Percentiles rank a stretch among this genome's conserved stretches.
Conservation (phyloP, 2,888 invertebrate genomes). For the Agrypnus murinus region DNA sequence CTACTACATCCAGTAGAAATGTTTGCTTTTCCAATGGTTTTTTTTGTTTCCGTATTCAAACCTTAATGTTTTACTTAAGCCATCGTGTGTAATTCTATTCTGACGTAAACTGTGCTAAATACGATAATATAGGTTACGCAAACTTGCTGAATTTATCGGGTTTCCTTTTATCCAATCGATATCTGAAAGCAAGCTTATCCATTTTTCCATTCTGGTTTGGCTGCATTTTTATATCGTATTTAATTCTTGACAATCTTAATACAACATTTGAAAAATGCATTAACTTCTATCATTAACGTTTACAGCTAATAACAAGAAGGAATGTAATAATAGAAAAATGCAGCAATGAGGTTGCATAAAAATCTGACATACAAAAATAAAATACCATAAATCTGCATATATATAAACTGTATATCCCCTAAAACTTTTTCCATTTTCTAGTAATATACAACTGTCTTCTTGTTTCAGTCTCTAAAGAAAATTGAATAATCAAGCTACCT, state of each 20-base stretch:
- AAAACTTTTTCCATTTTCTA: conserved; percentile 4
- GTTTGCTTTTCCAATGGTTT: conserved; percentile 1
- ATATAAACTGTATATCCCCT: not conserved
- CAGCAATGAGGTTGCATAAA: no score
- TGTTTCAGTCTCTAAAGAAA: not conserved
- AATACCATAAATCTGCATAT: not conserved
- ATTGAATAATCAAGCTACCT: not conserved
- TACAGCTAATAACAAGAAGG: no score
- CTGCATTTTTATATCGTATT: no score
- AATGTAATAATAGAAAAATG: no score
- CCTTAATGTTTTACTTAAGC: not conserved
- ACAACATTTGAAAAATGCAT: no score
- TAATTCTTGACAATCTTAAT: no score
- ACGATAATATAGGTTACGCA: conserved; percentile 12
- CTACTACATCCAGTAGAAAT: not conserved
- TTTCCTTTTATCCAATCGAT: conserved; percentile 29
- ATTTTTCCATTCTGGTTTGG: no score
- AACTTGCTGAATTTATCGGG: conserved; percentile 31
- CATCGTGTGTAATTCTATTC: conserved; percentile 4
- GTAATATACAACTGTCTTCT: not conserved
- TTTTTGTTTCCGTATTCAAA: conserved; percentile 1
- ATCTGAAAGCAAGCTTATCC: not conserved
- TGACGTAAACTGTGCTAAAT: not conserved
- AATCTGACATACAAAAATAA: not conserved
- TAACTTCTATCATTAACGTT: no score